Conservation (phyloP, 2,113 vertebrate genomes). For the Myotis lucifugus region DNA sequence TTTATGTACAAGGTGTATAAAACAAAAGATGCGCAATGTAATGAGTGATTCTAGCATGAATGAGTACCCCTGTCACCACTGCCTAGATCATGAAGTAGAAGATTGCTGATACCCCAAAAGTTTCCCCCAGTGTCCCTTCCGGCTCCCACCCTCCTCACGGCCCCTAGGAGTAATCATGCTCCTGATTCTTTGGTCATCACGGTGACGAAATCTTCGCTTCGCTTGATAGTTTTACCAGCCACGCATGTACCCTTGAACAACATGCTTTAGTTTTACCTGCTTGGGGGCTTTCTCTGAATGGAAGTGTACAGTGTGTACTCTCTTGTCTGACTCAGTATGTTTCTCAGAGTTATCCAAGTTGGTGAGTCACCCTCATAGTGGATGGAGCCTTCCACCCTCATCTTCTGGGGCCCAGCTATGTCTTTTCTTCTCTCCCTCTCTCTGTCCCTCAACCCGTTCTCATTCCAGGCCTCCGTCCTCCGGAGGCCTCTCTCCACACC, state of each 20-base stretch:
- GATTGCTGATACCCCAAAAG: too few relatives aligned
- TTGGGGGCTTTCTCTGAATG: neutral
- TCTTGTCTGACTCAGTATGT: neutral
- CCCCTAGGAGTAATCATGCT: neutral
- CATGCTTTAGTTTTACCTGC: neutral
- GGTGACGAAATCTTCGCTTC: neutral
- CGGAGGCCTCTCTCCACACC: neutral
- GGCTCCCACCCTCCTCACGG: too few relatives aligned
- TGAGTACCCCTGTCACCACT: accelerated
- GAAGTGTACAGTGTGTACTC: neutral
- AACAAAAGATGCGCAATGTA: accelerated
- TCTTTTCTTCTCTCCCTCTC: neutral
- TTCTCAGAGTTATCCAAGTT: neutral
- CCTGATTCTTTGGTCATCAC: neutral
- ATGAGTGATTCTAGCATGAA: neutral
- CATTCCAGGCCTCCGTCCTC: neutral
- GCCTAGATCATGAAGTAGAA: neutral
- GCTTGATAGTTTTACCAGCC: neutral
- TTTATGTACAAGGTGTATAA: neutral
- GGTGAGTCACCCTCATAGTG: neutral
- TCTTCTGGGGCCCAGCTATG: neutral
- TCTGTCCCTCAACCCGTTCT: neutral
- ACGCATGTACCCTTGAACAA: neutral
- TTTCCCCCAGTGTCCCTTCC: neutral
- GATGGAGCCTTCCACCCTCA: neutral